Conservation (phyloP, 2,113 vertebrate genomes). For the Pachyramphus minor region DNA sequence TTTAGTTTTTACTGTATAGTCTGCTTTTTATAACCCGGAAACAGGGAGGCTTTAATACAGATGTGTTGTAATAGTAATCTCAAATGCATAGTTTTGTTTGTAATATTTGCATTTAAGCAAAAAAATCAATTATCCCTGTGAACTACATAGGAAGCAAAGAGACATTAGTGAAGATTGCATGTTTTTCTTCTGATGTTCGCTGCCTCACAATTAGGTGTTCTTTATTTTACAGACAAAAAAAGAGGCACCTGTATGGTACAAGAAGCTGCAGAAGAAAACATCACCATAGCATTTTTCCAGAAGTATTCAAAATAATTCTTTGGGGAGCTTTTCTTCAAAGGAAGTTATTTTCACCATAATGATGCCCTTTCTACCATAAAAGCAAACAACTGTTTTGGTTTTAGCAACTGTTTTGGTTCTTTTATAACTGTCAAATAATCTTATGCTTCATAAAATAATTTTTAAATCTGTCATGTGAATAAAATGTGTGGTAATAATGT, state of each 20-base stretch:
- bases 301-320: neutral
- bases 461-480: constrained; percentile 2
- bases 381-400: constrained; percentile 28
- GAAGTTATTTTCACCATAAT: constrained; percentile 30
- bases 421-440: constrained; percentile 12
- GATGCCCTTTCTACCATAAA: neutral
- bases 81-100: neutral
- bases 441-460: constrained; percentile 17
- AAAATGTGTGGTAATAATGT: neutral
- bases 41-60: neutral
- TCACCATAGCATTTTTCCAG: constrained; percentile 33
- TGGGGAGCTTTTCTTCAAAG: neutral
- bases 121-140: neutral
- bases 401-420: neutral
- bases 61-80: neutral
- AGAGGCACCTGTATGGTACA: constrained; percentile 81
- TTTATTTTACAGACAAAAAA: constrained; percentile 85
- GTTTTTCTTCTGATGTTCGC: neutral
- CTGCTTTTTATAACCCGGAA: neutral
- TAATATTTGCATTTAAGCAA: neutral
- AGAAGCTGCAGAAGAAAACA: constrained; percentile 75
- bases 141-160: neutral
- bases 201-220: neutral
- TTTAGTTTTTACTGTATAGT: neutral
- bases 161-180: neutral